phyloP scores from a whole-genome alignment of 2,113 vertebrate genomes.

The Genyomyrus donnyi region DNA sequence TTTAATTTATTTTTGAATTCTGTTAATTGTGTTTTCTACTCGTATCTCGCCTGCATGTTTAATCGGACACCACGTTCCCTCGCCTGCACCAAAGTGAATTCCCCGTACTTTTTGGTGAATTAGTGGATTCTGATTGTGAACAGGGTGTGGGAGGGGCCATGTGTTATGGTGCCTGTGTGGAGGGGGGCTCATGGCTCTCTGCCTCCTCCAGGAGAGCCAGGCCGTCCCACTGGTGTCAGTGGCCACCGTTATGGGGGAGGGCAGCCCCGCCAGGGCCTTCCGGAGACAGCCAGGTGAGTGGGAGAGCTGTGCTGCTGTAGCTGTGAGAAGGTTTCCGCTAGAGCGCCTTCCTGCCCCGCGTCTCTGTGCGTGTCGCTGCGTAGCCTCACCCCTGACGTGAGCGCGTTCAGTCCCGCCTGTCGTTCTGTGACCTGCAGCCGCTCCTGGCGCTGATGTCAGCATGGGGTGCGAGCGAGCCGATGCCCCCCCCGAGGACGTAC shows the following conservation, averaged over 20 bases:
- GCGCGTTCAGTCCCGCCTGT: not conserved
- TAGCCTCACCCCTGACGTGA: not conserved
- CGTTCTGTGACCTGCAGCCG: conserved; percentile 33
- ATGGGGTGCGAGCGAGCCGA: conserved; percentile 53
- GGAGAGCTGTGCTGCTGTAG: not conserved
- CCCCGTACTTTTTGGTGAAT: not conserved
- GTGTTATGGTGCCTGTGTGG: not conserved
- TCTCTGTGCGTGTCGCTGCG: not conserved
- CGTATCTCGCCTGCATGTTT: not conserved
- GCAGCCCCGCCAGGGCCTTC: conserved; percentile 41
- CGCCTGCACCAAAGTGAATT: not conserved
- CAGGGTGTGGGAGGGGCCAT: not conserved
- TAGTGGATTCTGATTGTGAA: not conserved
- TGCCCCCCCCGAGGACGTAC: conserved; percentile 45
- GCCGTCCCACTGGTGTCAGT: conserved; percentile 72
- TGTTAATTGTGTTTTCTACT: not conserved
- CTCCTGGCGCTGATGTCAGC: conserved; percentile 51
- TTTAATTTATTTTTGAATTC: not conserved
- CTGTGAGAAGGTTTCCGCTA: not conserved
- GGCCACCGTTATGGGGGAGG: conserved; percentile 59
- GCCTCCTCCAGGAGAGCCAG: conserved; percentile 69
- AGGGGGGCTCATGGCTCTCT: not conserved
- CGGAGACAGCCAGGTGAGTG: conserved; percentile 47
- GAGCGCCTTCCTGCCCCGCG: not conserved
- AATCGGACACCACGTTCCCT: not conserved